Evolutionary conservation across 2,888 invertebrate species (phyloP).

Genomic region (Pelosia muscerda): DNA sequence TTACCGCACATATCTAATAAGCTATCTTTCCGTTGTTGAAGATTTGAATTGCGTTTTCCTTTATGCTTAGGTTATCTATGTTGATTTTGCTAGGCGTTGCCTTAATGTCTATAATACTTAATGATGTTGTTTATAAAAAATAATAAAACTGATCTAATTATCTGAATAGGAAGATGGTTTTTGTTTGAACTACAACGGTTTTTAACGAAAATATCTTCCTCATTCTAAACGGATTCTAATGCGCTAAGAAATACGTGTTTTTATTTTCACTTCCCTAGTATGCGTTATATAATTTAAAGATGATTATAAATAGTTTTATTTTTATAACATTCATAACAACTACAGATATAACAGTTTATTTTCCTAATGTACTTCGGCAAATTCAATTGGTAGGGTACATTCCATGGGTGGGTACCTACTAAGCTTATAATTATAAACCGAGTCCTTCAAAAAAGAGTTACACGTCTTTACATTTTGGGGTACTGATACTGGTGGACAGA

Average conservation of each 20-base stretch:
- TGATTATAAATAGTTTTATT: neutral
- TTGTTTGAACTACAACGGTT: neutral
- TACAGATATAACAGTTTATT: neutral
- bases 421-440: too few relatives aligned
- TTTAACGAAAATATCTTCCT: too few relatives aligned
- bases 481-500: too few relatives aligned
- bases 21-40: conserved; percentile 28
- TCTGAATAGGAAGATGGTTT: conserved; percentile 4
- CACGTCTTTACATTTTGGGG: too few relatives aligned
- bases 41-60: neutral
- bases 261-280: neutral
- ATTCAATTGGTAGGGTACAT: neutral
- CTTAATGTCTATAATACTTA: neutral
- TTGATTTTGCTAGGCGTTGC: neutral
- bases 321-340: neutral
- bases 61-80: neutral
- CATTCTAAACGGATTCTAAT: neutral
- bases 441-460: too few relatives aligned
- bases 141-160: neutral
- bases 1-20: conserved; percentile 19
- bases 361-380: neutral
- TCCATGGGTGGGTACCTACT: too few relatives aligned
- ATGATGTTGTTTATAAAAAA: neutral
- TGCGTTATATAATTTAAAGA: neutral
- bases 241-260: neutral